Evolutionary conservation across 2,888 invertebrate species (phyloP), one percentile per base, ranked within the genome.

Genomic region (Gastracanthus pulcherrimus): DNA sequence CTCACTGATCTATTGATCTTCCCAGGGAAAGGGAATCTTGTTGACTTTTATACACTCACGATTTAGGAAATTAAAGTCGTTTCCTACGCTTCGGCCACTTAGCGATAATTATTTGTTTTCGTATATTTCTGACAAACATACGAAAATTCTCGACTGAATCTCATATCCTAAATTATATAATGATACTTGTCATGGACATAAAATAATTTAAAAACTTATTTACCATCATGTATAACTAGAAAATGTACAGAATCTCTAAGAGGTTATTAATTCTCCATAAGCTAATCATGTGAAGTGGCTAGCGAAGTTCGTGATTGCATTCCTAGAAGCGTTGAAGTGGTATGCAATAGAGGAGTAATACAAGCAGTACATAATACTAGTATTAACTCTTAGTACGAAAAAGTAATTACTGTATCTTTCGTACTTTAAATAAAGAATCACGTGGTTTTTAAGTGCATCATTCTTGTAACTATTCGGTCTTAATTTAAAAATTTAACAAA

Each of bases 271-370:
- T 38, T 38, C 38, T 38, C 38, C 38, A 11, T 38, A 31, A 34
- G 23, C 55, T 71, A 71, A 70, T 80, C 64, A 58, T 69, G 82
- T 69, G 82, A 83, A 80, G 84, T 81, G 80, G 83, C 83, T 64
- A 84, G 83, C 83, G 84, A 81, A 84, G 82, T 87, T 85, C 82
- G 86, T 87, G 88, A 89, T 88, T 88, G 86, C 85, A 86, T 87
- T 84, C 86, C 87, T 84, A 79, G 84, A 84, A 86, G 87, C 87
- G 84, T 85, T 83, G 85, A 58, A 71, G 55, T 71, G 38, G 55
- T 83, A 81, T 66, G 38, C 75, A 41, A 80, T 71, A 78, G 80
- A 69, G 74, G 71, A 77, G 82, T 64, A 36, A 26, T n/a, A n/a
- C n/a, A n/a, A n/a, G n/a, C n/a, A n/a, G n/a, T n/a, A n/a, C n/a